Evolutionary conservation across 2,888 invertebrate species (phyloP).

Genomic region (Pristionchus japonicus): DNA sequence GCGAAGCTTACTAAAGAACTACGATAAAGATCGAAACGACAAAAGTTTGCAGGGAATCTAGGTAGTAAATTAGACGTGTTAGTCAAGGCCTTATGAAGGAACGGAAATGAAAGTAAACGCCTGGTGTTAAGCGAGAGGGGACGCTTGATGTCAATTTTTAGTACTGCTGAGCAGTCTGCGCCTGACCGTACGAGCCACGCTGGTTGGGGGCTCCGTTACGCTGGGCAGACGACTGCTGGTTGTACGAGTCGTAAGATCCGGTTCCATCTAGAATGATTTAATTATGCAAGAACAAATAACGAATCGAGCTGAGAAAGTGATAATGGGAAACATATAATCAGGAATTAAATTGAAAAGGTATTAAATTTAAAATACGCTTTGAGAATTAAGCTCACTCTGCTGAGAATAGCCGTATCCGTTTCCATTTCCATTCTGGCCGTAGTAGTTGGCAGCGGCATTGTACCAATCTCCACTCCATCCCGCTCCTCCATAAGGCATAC

Average conservation of each 20-base stretch:
- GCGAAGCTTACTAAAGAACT: slow-evolving; percentile 39
- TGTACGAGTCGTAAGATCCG: slow-evolving; percentile 52
- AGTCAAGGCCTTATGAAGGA: slow-evolving; percentile 44
- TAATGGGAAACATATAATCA: background rate
- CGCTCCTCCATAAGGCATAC: slow-evolving; percentile 63
- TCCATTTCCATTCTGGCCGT: slow-evolving; percentile 49
- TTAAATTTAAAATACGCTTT: too few species aligned
- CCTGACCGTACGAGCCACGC: slow-evolving; percentile 21
- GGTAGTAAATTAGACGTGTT: slow-evolving; percentile 48
- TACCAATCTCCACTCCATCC: slow-evolving; percentile 65
- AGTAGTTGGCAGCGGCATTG: slow-evolving; percentile 55
- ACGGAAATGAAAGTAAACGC: slow-evolving; percentile 28
- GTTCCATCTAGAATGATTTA: background rate
- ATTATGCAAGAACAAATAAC: background rate
- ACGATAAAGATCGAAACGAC: slow-evolving; percentile 46
- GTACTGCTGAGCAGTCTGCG: slow-evolving; percentile 59
- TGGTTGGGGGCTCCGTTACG: slow-evolving; percentile 10
- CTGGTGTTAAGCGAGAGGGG: slow-evolving; percentile 10
- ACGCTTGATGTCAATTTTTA: slow-evolving; percentile 47
- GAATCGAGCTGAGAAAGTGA: too few species aligned
- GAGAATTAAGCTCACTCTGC: slow-evolving; percentile 27
- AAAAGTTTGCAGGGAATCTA: slow-evolving; percentile 44
- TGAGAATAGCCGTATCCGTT: slow-evolving; percentile 8
- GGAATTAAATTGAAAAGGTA: too few species aligned
- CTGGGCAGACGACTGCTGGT: slow-evolving; percentile 51